These are phyloP conservation scores for Listrodromus nycthemerus DNA, from an alignment of 2,888 invertebrate species.

Conservation along the genomic window DNA sequence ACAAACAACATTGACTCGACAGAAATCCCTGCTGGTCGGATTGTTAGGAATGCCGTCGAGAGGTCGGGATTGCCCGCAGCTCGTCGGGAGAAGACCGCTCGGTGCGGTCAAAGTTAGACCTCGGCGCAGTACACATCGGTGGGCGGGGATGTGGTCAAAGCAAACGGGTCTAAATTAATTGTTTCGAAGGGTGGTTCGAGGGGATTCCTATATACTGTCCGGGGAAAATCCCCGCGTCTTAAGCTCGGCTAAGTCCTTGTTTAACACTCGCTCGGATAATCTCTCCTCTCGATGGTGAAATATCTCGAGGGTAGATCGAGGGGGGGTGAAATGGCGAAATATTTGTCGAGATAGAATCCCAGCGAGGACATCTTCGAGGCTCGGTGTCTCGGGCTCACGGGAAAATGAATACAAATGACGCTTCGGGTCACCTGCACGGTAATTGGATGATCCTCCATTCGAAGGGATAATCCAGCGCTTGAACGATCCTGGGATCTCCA, in stretches of 20 bases:
- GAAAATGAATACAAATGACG: constrained; percentile 81
- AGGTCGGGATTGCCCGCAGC: not conserved
- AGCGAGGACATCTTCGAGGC: constrained; percentile 56
- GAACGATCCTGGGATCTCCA: constrained; percentile 72
- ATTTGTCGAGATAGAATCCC: constrained; percentile 32
- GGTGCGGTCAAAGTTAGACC: constrained; percentile 20
- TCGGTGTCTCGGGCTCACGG: constrained; percentile 65
- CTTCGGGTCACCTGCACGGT: constrained; percentile 78
- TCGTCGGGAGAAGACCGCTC: constrained; percentile 22
- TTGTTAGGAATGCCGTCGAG: not conserved
- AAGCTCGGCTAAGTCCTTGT: constrained; percentile 76
- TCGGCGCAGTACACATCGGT: not conserved
- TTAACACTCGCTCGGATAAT: constrained; percentile 77
- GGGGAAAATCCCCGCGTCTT: constrained; percentile 67
- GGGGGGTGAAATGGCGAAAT: constrained; percentile 31
- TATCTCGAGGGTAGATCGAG: constrained; percentile 38
- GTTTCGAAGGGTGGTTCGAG: constrained; percentile 52
- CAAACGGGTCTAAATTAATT: constrained; percentile 71
- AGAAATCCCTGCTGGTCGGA: not conserved
- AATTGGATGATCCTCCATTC: constrained; percentile 82
- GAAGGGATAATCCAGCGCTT: constrained; percentile 77
- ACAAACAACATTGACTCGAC: not conserved
- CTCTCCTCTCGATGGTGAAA: constrained; percentile 69
- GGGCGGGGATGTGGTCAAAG: constrained; percentile 45
- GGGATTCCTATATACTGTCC: constrained; percentile 66